phyloP scores from a whole-genome alignment of 2,113 vertebrate species.

The Donacobius atricapilla region DNA sequence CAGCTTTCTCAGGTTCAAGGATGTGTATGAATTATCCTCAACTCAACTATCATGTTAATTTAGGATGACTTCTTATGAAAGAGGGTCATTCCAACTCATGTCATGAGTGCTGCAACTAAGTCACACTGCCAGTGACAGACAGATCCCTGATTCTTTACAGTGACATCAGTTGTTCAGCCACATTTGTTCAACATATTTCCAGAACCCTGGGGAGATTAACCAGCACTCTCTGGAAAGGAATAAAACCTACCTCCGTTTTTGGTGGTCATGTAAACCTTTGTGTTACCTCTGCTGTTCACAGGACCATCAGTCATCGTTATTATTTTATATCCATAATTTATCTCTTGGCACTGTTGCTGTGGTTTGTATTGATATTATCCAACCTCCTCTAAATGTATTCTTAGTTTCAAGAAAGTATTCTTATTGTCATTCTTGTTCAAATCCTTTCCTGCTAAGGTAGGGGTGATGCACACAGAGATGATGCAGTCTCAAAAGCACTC shows the following conservation, averaged over 20 bases:
- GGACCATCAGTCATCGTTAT: not conserved
- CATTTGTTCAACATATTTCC: too few relatives aligned
- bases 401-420: not conserved
- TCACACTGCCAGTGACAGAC: not conserved
- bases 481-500: not conserved
- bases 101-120: not conserved
- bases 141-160: not conserved
- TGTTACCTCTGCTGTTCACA: not conserved
- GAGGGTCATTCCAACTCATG: not conserved
- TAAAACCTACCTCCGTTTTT: not conserved
- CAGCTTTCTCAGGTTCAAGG: not conserved
- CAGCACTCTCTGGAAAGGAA: not conserved
- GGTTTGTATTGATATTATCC: not conserved
- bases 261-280: not conserved
- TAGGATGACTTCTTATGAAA: not conserved
- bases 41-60: not conserved
- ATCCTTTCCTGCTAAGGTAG: not conserved
- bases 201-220: not conserved
- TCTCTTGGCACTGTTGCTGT: not conserved
- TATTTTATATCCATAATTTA: not conserved
- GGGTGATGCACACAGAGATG: not conserved
- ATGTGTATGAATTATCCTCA: not conserved
- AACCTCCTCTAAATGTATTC: not conserved
- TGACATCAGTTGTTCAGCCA: not conserved
- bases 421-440: not conserved